These are phyloP conservation scores for Galerucella pusilla DNA, from an alignment of 2,888 invertebrate species.

Conservation along the genomic window DNA sequence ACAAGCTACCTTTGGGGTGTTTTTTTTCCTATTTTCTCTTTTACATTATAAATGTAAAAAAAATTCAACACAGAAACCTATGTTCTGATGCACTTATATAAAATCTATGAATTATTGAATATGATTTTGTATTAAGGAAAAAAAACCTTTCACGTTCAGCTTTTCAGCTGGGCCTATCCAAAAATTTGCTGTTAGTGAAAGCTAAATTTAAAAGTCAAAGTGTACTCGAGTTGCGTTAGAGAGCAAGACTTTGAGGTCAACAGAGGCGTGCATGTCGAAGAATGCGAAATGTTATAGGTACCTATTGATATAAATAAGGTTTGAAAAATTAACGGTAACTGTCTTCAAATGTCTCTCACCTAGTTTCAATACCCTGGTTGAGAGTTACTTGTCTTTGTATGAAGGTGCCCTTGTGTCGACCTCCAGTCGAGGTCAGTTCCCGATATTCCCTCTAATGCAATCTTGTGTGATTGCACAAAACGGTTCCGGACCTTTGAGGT, in stretches of 20 bases:
- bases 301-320: no score
- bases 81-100: constrained; percentile 6
- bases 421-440: no score
- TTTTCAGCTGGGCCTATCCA: constrained; percentile 1
- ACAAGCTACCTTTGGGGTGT: not conserved
- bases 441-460: no score
- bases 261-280: not conserved
- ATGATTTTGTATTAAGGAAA: constrained; percentile 15
- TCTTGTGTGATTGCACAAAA: no score
- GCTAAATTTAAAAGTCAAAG: constrained; percentile 28
- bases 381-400: no score
- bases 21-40: not conserved
- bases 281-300: not conserved
- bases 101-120: constrained; percentile 31
- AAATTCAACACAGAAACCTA: not conserved
- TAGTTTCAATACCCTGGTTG: no score
- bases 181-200: constrained; percentile 26
- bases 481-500: no score
- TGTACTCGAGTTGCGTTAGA: constrained; percentile 20
- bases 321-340: no score
- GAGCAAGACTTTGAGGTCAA: constrained; percentile 15
- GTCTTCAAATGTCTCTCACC: no score
- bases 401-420: no score
- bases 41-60: constrained; percentile 11
- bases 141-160: constrained; percentile 25